These are phyloP conservation scores for Bergia sp. DNA, from an alignment of 92 coral and sea anemone species.

Conservation along the genomic window DNA sequence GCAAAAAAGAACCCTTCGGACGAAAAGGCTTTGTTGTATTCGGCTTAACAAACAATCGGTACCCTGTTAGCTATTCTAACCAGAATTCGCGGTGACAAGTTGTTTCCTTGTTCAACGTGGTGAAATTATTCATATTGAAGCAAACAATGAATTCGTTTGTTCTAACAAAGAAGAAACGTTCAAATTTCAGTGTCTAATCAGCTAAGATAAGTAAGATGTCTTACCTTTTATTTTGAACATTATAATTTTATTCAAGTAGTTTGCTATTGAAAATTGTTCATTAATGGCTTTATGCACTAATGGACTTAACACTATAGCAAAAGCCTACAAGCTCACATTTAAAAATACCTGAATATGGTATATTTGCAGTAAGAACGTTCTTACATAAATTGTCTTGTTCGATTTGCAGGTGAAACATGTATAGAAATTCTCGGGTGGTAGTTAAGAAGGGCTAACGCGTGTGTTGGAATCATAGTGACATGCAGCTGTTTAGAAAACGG, in stretches of 20 bases:
- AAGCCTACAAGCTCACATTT: background rate
- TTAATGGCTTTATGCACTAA: too few species aligned
- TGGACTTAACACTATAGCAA: background rate
- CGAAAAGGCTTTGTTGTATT: background rate
- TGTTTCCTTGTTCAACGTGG: background rate
- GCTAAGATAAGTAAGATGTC: too few species aligned
- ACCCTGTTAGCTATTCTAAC: too few species aligned
- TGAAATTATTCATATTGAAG: too few species aligned
- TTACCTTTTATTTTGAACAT: too few species aligned
- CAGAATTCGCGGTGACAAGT: too few species aligned
- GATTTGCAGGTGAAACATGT: background rate
- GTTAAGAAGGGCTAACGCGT: background rate
- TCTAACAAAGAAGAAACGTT: too few species aligned
- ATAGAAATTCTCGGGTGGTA: background rate
- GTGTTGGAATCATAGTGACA: background rate
- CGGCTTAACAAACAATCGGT: too few species aligned
- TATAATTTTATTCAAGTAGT: too few species aligned
- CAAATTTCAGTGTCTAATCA: too few species aligned
- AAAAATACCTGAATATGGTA: background rate
- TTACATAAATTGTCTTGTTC: background rate
- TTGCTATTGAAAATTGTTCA: too few species aligned
- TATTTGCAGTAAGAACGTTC: background rate
- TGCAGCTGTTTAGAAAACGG: background rate
- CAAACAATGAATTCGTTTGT: background rate
- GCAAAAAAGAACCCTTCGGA: background rate